A percentile compares a stretch with the other conserved stretches of the same genome.
These are phyloP conservation scores for Brachionus sp. DNA, from an alignment of 1,140 invertebrate species.

Conservation along the genomic window DNA sequence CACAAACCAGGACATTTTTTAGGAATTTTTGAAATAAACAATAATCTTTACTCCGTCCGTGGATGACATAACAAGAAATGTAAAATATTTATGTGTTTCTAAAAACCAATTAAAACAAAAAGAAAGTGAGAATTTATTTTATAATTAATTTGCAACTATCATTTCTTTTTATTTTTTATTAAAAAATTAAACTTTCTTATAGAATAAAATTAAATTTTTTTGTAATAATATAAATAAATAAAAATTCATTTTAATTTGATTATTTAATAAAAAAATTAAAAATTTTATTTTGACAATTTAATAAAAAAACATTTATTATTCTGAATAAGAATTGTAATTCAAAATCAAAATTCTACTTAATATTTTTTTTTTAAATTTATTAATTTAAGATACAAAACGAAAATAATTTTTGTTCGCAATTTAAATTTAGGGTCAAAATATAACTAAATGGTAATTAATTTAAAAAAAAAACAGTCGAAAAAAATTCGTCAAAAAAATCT, in stretches of 20 bases:
- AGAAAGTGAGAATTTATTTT: not conserved
- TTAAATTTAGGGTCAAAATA: not conserved
- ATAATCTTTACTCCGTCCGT: not conserved
- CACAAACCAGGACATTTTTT: not conserved
- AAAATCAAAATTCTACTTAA: conserved; percentile 1
- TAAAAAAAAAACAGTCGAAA: not conserved
- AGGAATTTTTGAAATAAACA: conserved; percentile 2
- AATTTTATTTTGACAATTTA: not conserved
- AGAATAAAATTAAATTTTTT: conserved; percentile 12
- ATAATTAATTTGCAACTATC: not conserved
- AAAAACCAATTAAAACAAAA: not conserved
- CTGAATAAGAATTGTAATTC: not conserved
- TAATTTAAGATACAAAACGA: not conserved
- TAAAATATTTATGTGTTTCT: not conserved
- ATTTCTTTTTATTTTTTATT: not conserved
- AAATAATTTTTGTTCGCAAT: not conserved
- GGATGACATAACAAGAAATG: not conserved
- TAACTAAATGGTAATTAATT: not conserved
- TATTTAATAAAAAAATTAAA: not conserved
- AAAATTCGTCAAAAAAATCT: not conserved
- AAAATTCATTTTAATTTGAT: not conserved
- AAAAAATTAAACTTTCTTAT: not conserved
- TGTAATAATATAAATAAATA: no score
- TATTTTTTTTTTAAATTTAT: not conserved
- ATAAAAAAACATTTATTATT: not conserved